Conservation (phyloP, 2,113 vertebrate genomes). For the Conger conger region DNA sequence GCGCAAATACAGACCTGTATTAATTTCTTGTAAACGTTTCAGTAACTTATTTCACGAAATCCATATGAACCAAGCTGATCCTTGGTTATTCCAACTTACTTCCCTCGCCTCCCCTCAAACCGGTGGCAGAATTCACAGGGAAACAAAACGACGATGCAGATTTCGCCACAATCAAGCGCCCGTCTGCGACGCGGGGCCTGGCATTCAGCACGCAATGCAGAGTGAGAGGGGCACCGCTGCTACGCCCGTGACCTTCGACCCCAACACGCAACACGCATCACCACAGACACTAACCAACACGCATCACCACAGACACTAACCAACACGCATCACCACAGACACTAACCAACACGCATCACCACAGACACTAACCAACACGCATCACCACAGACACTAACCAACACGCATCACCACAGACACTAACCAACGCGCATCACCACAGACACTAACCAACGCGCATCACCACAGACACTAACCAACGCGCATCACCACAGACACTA, state of each 20-base stretch:
- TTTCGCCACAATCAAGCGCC: conserved; percentile 52
- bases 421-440: conserved; percentile 53
- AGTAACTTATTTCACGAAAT: not conserved
- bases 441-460: conserved; percentile 53
- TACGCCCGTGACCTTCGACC: conserved; percentile 58
- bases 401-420: conserved; percentile 38
- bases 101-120: not conserved
- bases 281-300: conserved; percentile 29
- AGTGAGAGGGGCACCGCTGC: conserved; percentile 56
- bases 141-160: not conserved
- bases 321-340: too few relatives aligned
- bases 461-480: conserved; percentile 34
- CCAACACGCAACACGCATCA: conserved; percentile 48
- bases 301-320: conserved; percentile 36
- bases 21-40: not conserved
- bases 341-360: conserved; percentile 39
- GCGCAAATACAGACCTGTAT: too few relatives aligned
- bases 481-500: conserved; percentile 58
- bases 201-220: conserved; percentile 63
- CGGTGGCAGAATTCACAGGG: not conserved
- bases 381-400: too few relatives aligned
- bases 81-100: not conserved
- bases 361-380: conserved; percentile 41
- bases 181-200: conserved; percentile 48
- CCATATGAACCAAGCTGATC: not conserved